phyloP scores from a whole-genome alignment of 2,113 vertebrate genomes.

The Anguilla japonica region DNA sequence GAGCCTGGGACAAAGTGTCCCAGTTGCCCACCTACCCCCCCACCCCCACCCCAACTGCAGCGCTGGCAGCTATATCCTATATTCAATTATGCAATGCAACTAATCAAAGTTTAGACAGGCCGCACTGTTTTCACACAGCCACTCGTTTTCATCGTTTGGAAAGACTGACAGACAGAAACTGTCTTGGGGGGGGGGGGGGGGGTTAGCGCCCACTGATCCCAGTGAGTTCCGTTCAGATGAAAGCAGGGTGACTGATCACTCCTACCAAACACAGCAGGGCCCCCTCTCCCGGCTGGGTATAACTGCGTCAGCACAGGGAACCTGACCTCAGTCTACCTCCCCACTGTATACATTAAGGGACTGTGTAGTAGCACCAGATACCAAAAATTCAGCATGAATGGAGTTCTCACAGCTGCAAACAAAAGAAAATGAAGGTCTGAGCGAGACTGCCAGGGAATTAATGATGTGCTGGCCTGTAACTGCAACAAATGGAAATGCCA shows the following conservation, averaged over 20 bases:
- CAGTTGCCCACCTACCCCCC: too few relatives aligned
- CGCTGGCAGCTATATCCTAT: too few relatives aligned
- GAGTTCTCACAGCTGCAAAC: not conserved
- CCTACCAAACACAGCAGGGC: not conserved
- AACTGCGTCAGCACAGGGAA: not conserved
- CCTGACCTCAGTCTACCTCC: not conserved
- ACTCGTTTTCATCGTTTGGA: not conserved
- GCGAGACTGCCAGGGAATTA: not conserved
- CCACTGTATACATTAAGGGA: not conserved
- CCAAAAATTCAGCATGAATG: not conserved
- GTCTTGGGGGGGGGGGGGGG: not conserved
- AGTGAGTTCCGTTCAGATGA: not conserved
- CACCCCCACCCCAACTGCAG: too few relatives aligned
- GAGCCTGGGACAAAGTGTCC: too few relatives aligned
- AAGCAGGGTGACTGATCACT: not conserved
- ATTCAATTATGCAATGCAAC: too few relatives aligned
- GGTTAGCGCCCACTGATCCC: not conserved
- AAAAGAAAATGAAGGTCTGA: too few relatives aligned
- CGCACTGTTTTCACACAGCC: not conserved
- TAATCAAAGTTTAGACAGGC: not conserved
- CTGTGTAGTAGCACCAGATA: not conserved
- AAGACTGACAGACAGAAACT: not conserved
- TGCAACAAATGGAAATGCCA: not conserved
- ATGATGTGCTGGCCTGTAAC: not conserved
- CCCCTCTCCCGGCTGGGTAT: not conserved